These are phyloP conservation scores for Aleiodes testaceus DNA, from an alignment of 2,888 invertebrate species.

Conservation along the genomic window DNA sequence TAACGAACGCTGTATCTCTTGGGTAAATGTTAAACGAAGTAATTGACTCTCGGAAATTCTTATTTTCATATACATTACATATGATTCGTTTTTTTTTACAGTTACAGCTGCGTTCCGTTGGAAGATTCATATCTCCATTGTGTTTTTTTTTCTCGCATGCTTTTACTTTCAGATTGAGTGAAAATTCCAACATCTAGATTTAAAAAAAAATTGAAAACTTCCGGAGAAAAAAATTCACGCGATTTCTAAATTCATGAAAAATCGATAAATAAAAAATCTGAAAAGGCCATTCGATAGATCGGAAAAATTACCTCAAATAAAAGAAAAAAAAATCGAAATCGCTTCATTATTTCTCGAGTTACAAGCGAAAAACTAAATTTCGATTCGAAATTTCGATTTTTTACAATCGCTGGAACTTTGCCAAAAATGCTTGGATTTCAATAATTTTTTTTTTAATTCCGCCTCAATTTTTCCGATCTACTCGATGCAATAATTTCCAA, in stretches of 20 bases:
- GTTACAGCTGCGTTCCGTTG: too few species aligned
- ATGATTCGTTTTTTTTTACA: too few species aligned
- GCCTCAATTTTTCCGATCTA: background rate
- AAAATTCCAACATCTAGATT: conserved; percentile 1
- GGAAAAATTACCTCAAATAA: background rate
- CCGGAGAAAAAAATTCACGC: too few species aligned
- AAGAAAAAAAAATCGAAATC: background rate
- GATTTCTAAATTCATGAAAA: too few species aligned
- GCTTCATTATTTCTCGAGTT: background rate
- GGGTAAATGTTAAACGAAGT: background rate
- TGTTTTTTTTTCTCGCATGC: background rate
- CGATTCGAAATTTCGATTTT: conserved; percentile 1
- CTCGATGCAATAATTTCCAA: too few species aligned
- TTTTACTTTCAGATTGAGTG: conserved; percentile 29
- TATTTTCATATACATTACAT: too few species aligned
- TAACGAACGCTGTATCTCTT: too few species aligned
- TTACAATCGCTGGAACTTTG: background rate
- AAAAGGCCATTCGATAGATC: background rate
- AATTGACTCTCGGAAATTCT: conserved; percentile 20
- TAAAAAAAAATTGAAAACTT: too few species aligned
- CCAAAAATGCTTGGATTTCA: background rate
- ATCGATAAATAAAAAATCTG: too few species aligned
- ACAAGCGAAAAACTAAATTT: background rate
- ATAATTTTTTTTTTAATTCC: background rate
- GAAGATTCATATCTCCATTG: too few species aligned